Base-by-base conservation (phyloP, 2,888 invertebrate genomes). In the Pasiphila rectangulata region DNA sequence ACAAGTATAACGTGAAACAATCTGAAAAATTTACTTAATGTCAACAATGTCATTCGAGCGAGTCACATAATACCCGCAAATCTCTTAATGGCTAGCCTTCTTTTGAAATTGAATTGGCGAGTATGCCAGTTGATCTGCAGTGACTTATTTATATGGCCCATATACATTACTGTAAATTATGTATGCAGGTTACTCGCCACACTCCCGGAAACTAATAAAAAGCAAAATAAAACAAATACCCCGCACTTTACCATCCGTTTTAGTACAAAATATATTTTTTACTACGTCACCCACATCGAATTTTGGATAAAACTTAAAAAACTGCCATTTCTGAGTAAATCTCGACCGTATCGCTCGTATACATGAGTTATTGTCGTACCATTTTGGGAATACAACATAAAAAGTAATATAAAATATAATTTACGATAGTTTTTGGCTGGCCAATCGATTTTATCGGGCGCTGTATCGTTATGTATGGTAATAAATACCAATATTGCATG, bases 321-420 rank as follows among this genome's bases (percentile, higher is more conserved):
- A 13, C 7, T 5, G 21, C 9, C 27, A 46, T 36, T 57, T 56
- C 46, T 29, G 39, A 51, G 51, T 57, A 51, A 42, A 74, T 69
- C 62, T 71, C 71, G 56, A 73, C 79, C 80, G 48, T 76, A 82
- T 75, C 67, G 75, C 62, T 59, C 63, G 65, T 77, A 73, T 75
- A 79, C 63, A 73, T 75, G 82, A 83, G 61, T 78, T 74, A 83
- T 67, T 58, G 63, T 47, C 63, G 59, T 64, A 65, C 73, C 72
- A 69, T 79, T 80, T 69, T 61, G 61, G 69, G 46, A 51, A 46
- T 46, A 47, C 46, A 27, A 42, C 46, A 42, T 50, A 51, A 51
- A 56, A 45, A 45, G 59, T 68, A 66, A 64, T 64, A 65, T 66
- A 72, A 68, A 71, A 68, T 51, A 61, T 62, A 68, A 78, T 79